Evolutionary conservation across 2,113 vertebrate species (phyloP).

Genomic region (Lampris incognitus): DNA sequence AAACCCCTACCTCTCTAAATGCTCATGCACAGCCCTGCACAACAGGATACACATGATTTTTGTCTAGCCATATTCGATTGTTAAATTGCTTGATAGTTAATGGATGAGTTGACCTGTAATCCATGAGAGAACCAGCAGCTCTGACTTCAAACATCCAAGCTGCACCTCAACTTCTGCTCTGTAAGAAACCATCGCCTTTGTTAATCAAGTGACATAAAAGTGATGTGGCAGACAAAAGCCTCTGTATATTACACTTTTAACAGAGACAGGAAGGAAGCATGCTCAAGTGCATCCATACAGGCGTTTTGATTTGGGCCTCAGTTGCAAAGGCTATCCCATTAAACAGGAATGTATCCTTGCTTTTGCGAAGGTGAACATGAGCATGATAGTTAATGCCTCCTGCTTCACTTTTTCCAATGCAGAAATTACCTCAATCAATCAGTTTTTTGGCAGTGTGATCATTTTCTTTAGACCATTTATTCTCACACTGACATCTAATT

Average conservation of each 20-base stretch:
- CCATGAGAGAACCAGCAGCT: constrained; percentile 51
- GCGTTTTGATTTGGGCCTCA: background rate
- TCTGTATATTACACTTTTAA: constrained; percentile 47
- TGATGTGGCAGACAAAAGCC: constrained; percentile 75
- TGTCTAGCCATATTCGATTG: constrained; percentile 37
- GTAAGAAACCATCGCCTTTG: constrained; percentile 70
- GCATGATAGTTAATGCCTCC: constrained; percentile 17
- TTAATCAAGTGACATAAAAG: constrained; percentile 73
- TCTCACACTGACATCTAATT: constrained; percentile 12
- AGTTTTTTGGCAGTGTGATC: constrained; percentile 10
- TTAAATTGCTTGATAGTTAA: constrained; percentile 65
- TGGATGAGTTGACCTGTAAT: constrained; percentile 66
- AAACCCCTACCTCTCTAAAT: too few relatives aligned
- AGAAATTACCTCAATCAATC: background rate
- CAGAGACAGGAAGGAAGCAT: constrained; percentile 54
- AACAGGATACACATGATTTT: constrained; percentile 33
- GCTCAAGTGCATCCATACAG: constrained; percentile 11
- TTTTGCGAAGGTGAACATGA: constrained; percentile 41
- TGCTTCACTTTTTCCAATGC: background rate
- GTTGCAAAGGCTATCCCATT: constrained; percentile 17
- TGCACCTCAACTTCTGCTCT: constrained; percentile 67
- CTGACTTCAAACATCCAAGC: constrained; percentile 70
- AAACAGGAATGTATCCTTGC: constrained; percentile 37
- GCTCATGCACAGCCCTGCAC: background rate
- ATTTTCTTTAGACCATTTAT: background rate